A percentile compares a stretch with the other conserved stretches of the same genome.
Conservation (phyloP, 2,797 vertebrate genomes). For the Enteromius treurensis region DNA sequence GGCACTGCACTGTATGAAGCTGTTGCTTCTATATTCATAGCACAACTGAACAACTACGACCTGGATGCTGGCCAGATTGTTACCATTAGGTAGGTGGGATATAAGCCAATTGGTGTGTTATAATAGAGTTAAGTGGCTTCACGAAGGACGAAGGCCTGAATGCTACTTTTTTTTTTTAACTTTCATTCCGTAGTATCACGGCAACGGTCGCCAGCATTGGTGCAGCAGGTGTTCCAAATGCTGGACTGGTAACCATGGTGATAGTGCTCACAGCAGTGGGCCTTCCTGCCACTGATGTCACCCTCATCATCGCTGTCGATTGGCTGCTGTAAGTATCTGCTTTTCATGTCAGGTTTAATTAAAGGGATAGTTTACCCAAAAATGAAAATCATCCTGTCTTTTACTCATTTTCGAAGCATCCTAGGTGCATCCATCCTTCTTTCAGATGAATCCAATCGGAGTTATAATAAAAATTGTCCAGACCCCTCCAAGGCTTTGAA, state of each 20-base stretch:
- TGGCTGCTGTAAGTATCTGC: slow-evolving; percentile 93
- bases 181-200: slow-evolving; percentile 82
- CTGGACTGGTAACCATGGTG: slow-evolving; percentile 97
- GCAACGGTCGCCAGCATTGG: slow-evolving; percentile 96
- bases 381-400: no score
- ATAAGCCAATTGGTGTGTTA: neutral
- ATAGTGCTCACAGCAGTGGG: slow-evolving; percentile 95
- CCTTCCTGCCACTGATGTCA: slow-evolving; percentile 92
- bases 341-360: neutral
- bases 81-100: slow-evolving; percentile 87
- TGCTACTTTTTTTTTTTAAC: slow-evolving; percentile 20
- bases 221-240: slow-evolving; percentile 95
- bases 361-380: neutral
- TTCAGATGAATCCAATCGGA: no score
- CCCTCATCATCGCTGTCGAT: slow-evolving; percentile 96
- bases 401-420: no score
- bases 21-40: slow-evolving; percentile 95
- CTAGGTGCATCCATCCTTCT: no score
- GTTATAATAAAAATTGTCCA: no score
- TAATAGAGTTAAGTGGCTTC: slow-evolving; percentile 13
- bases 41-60: slow-evolving; percentile 89
- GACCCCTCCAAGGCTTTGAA: no score
- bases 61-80: slow-evolving; percentile 91
- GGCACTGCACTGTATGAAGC: slow-evolving; percentile 97
- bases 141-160: slow-evolving; percentile 1